Evolutionary conservation across 2,113 vertebrate species (phyloP).

Genomic region (Passerina amoena): DNA sequence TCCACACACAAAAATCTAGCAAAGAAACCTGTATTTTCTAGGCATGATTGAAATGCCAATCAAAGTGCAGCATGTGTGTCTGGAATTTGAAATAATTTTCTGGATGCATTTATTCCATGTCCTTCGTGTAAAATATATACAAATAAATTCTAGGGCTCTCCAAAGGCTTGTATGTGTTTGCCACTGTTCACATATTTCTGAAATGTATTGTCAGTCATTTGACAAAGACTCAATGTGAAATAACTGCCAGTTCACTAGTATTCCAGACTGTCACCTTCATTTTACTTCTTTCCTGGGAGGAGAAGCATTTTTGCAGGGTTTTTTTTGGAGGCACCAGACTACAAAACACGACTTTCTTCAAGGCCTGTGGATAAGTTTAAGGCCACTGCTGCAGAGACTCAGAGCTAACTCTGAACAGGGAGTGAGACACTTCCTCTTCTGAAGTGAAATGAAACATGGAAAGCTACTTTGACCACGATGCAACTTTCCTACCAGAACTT

Average conservation of each 20-base stretch:
- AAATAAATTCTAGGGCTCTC: conserved; percentile 10
- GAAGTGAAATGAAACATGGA: neutral
- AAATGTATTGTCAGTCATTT: conserved; percentile 1
- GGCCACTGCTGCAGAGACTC: neutral
- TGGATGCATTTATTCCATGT: neutral
- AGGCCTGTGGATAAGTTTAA: neutral
- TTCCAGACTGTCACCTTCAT: neutral
- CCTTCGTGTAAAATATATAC: neutral
- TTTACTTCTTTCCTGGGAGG: neutral
- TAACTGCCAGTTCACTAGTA: neutral
- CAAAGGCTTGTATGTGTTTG: neutral
- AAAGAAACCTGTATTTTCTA: neutral
- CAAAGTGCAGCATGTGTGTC: neutral
- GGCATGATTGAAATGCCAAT: neutral
- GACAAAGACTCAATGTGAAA: neutral
- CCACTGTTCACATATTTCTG: neutral
- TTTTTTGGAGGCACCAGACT: neutral
- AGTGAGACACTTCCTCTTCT: neutral
- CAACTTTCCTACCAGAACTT: neutral
- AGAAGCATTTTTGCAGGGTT: neutral
- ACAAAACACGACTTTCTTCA: neutral
- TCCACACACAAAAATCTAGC: neutral
- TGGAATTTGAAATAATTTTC: neutral
- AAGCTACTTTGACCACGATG: neutral
- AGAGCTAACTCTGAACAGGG: neutral